A percentile compares a stretch with the other conserved stretches of the same genome.
phyloP scores from a whole-genome alignment of 1,140 invertebrate genomes.

The Drosophila suzukii region DNA sequence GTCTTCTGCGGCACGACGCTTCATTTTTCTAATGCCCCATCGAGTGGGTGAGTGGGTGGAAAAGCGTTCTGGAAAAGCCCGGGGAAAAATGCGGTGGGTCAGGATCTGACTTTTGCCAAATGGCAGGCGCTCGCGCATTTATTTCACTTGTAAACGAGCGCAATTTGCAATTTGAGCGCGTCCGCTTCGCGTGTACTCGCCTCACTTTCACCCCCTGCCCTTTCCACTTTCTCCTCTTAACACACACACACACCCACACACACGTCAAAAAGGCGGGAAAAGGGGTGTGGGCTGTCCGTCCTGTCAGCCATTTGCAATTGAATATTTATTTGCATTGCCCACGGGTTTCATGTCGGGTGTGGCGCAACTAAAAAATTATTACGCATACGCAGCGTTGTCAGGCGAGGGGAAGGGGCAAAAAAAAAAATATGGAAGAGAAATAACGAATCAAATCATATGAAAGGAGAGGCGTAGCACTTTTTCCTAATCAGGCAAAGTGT shows the following conservation, averaged over 20 bases:
- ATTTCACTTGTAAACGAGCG: conserved; percentile 74
- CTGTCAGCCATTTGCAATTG: conserved; percentile 62
- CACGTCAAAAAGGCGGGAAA: background rate
- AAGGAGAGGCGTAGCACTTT: conserved; percentile 7
- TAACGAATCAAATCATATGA: conserved; percentile 10
- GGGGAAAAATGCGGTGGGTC: background rate
- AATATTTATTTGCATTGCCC: conserved; percentile 65
- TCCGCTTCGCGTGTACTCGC: conserved; percentile 42
- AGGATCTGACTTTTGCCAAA: conserved; percentile 53
- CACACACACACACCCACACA: background rate
- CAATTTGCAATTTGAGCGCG: conserved; percentile 78
- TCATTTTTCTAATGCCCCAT: conserved; percentile 71
- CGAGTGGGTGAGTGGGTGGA: background rate
- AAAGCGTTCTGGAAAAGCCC: conserved; percentile 1
- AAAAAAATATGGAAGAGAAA: background rate
- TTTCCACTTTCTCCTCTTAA: background rate
- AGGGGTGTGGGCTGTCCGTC: background rate
- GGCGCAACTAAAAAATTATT: conserved; percentile 69
- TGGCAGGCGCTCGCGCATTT: conserved; percentile 63
- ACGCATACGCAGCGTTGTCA: conserved; percentile 48
- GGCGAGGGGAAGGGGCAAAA: background rate
- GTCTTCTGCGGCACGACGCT: conserved; percentile 73
- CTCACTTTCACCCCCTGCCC: background rate
- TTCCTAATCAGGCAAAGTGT: conserved; percentile 37
- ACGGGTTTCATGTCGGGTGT: conserved; percentile 38